Percentiles rank a stretch among this genome's conserved stretches.
Conservation (phyloP, 2,797 vertebrate species). For the Aulostomus chinensis region DNA sequence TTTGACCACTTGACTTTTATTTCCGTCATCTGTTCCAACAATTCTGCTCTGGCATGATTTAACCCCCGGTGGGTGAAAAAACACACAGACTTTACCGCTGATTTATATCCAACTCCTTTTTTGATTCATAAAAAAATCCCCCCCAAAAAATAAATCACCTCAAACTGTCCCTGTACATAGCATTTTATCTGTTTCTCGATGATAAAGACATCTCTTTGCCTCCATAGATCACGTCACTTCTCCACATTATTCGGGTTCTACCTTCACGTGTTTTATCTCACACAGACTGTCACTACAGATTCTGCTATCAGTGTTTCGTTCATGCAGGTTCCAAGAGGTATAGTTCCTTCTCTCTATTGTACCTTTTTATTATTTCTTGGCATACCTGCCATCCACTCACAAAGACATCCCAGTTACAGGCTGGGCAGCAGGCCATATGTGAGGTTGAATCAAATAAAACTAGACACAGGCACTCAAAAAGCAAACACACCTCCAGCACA, state of each 20-base stretch:
- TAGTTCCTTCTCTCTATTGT: conserved; percentile 19
- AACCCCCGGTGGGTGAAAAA: conserved; percentile 14
- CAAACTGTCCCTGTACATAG: conserved; percentile 1
- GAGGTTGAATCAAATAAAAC: conserved; percentile 17
- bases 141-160: no score
- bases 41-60: conserved; percentile 20
- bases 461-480: conserved; percentile 1
- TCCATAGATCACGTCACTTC: conserved; percentile 11
- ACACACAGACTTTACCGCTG: neutral
- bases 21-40: conserved; percentile 24
- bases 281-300: neutral
- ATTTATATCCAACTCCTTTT: no score
- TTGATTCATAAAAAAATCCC: no score
- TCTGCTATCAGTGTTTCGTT: conserved; percentile 13
- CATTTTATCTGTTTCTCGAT: conserved; percentile 10
- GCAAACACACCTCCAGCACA: neutral
- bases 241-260: conserved; percentile 25
- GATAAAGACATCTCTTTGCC: conserved; percentile 6
- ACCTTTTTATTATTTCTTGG: conserved; percentile 2
- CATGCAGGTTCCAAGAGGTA: conserved; percentile 9
- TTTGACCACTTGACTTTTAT: conserved; percentile 42
- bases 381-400: conserved; percentile 8
- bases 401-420: conserved; percentile 2
- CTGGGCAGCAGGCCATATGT: conserved; percentile 15
- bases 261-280: conserved; percentile 4